A percentile compares a stretch with the other conserved stretches of the same genome.
Evolutionary conservation across 1,140 invertebrate genomes (phyloP).

Genomic region (Psix sp.): DNA sequence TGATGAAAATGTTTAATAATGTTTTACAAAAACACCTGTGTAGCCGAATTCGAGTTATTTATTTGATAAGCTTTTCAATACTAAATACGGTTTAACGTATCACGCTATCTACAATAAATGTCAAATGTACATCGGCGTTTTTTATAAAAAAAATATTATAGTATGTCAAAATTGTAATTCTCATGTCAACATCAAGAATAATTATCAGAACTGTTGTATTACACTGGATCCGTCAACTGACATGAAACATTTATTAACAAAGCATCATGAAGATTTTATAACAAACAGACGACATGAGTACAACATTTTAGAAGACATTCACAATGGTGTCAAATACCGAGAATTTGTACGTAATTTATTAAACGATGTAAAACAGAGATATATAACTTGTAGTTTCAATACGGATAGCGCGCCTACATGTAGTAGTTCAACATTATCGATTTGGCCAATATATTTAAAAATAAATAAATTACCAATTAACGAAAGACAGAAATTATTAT

Average conservation of each 20-base stretch:
- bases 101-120: not conserved
- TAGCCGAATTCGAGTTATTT: not conserved
- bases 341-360: not conserved
- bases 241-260: not conserved
- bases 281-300: not conserved
- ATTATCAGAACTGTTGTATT: not conserved
- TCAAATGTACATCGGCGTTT: not conserved
- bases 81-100: not conserved
- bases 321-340: not conserved
- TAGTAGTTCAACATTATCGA: not conserved
- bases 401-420: not conserved
- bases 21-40: no score
- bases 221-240: not conserved
- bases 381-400: not conserved
- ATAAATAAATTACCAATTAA: not conserved
- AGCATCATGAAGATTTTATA: not conserved
- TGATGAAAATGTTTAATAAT: no score
- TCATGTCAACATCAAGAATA: not conserved
- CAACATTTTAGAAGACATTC: not conserved
- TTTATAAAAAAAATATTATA: not conserved
- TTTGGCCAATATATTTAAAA: not conserved
- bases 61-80: not conserved
- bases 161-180: no score
- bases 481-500: not conserved
- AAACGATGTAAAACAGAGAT: not conserved